Percentiles rank a stretch among this genome's conserved stretches.
phyloP scores from a whole-genome alignment of 1,140 invertebrate species.

The Pseudomyrmex pallidus region DNA sequence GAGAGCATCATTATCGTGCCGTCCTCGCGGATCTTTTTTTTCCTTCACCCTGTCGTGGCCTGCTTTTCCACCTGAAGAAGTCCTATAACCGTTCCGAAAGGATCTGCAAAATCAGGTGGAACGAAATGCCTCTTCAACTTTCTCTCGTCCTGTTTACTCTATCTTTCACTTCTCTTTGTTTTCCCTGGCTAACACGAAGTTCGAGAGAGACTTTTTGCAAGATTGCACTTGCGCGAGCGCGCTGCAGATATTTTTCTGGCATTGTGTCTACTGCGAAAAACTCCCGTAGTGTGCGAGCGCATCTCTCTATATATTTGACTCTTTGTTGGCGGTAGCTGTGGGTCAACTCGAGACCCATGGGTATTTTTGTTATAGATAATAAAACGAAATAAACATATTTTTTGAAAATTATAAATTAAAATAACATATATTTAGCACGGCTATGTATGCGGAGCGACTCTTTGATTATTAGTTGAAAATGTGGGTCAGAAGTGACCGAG shows the following conservation, averaged over 20 bases:
- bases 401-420: too few species aligned
- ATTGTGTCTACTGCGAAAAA: slow-evolving; percentile 6
- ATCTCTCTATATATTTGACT: neutral
- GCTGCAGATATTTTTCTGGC: slow-evolving; percentile 17
- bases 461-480: too few species aligned
- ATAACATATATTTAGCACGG: too few species aligned
- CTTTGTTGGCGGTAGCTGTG: too few species aligned
- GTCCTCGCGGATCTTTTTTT: slow-evolving; percentile 20
- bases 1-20: slow-evolving; percentile 50
- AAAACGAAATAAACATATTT: too few species aligned
- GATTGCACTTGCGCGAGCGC: neutral
- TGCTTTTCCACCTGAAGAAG: slow-evolving; percentile 21
- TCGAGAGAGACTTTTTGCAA: slow-evolving; percentile 22
- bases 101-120: slow-evolving; percentile 44
- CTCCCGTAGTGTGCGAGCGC: neutral
- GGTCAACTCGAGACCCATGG: too few species aligned
- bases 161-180: neutral
- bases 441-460: too few species aligned
- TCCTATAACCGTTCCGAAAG: neutral
- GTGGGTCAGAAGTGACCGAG: too few species aligned
- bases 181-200: slow-evolving; percentile 8
- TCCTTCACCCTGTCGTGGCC: neutral
- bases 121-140: slow-evolving; percentile 1
- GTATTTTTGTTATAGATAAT: too few species aligned
- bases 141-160: slow-evolving; percentile 1